Evolutionary conservation across 2,888 invertebrate species (phyloP).

Genomic region (Onchidella celtica): DNA sequence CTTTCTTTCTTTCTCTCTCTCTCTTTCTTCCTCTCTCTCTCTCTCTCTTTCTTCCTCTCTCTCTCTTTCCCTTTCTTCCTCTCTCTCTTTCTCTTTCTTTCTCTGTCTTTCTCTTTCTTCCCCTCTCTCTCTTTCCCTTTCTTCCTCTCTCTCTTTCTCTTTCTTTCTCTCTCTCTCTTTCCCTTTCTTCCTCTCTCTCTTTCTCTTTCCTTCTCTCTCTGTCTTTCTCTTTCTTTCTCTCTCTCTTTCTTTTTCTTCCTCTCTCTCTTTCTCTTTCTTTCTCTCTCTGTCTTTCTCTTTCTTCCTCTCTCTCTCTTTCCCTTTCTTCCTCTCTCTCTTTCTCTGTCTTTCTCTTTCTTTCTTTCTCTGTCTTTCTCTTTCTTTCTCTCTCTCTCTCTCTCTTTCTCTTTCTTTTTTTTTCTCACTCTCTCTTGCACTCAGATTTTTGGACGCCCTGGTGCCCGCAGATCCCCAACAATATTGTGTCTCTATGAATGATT

Average conservation of each 20-base stretch:
- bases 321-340: not conserved
- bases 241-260: not conserved
- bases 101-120: not conserved
- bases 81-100: not conserved
- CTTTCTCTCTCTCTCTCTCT: not conserved
- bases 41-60: slow-evolving; percentile 5
- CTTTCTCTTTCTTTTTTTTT: too few relatives aligned
- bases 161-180: not conserved
- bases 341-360: not conserved
- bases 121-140: not conserved
- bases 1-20: slow-evolving; percentile 3
- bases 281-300: not conserved
- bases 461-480: too few relatives aligned
- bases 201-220: slow-evolving; percentile 7
- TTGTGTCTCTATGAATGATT: too few relatives aligned
- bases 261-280: not conserved
- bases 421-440: too few relatives aligned
- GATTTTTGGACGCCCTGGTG: too few relatives aligned
- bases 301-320: not conserved
- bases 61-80: not conserved
- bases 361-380: not conserved
- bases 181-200: not conserved
- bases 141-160: not conserved
- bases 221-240: not conserved
- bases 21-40: slow-evolving; percentile 9